Percentiles rank a stretch among this genome's conserved stretches.
Conservation (phyloP, 1,140 invertebrate species). For the Scaptomyza hsui region DNA sequence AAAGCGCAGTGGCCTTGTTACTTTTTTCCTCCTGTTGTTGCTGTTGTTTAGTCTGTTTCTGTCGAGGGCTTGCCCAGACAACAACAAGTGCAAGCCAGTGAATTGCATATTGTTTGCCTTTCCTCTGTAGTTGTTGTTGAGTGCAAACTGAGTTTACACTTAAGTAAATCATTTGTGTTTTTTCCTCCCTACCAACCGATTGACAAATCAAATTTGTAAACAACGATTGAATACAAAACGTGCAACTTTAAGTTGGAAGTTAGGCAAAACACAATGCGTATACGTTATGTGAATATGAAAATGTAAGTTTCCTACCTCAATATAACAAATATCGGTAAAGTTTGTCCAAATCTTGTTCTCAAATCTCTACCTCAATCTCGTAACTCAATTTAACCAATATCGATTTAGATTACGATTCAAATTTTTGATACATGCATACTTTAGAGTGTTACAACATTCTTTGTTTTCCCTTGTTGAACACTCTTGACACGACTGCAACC, state of each 20-base stretch:
- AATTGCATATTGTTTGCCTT: constrained; percentile 46
- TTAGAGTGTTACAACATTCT: background rate
- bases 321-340: too few relatives aligned
- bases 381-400: background rate
- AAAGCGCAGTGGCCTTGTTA: constrained; percentile 58
- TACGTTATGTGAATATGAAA: constrained; percentile 25
- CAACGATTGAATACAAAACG: too few relatives aligned
- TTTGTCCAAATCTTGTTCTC: too few relatives aligned
- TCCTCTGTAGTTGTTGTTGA: constrained; percentile 47
- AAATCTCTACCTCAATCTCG: too few relatives aligned
- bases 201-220: constrained; percentile 63
- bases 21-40: constrained; percentile 11
- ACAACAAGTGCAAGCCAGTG: constrained; percentile 30
- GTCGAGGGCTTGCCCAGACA: background rate
- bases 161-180: constrained; percentile 75
- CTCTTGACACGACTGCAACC: background rate
- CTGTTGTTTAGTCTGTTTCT: constrained; percentile 4
- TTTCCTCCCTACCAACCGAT: constrained; percentile 27
- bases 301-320: too few relatives aligned
- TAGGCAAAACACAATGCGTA: constrained; percentile 66
- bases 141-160: constrained; percentile 76
- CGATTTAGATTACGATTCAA: background rate
- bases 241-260: constrained; percentile 9
- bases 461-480: background rate
- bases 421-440: background rate